phyloP scores from a whole-genome alignment of 2,113 vertebrate genomes.

The Cinclus cinclus region DNA sequence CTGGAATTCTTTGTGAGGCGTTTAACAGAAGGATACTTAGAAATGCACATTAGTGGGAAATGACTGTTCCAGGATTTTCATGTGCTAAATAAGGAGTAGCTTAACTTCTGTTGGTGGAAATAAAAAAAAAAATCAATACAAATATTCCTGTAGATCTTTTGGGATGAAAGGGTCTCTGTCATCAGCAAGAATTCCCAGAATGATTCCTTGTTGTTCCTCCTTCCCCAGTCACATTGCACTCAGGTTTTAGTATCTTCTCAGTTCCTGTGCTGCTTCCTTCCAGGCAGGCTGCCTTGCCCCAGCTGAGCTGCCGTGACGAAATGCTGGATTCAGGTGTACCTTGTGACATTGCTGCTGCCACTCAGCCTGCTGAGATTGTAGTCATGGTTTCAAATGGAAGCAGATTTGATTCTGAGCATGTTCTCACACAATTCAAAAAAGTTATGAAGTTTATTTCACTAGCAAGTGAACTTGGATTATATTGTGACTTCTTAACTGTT shows the following conservation, averaged over 20 bases:
- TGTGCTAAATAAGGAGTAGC: not conserved
- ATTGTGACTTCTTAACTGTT: not conserved
- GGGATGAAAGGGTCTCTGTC: not conserved
- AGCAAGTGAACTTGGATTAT: not conserved
- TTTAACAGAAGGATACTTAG: not conserved
- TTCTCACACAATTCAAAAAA: not conserved
- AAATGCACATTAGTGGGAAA: not conserved
- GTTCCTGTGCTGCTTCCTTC: not conserved
- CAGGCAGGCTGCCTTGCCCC: not conserved
- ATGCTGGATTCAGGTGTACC: not conserved
- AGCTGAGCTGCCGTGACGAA: not conserved
- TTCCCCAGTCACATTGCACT: not conserved
- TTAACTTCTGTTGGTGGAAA: not conserved
- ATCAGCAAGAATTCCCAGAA: not conserved
- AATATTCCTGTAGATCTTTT: not conserved
- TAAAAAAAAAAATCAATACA: not conserved
- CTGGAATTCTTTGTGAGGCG: conserved; percentile 48
- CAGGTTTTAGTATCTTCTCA: not conserved
- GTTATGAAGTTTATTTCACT: not conserved
- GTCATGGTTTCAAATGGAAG: not conserved
- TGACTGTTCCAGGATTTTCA: not conserved
- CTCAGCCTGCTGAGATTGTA: not conserved
- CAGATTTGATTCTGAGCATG: not conserved
- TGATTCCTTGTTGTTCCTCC: not conserved
- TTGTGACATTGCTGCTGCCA: not conserved